Evolutionary conservation across 2,113 vertebrate genomes (phyloP), one percentile per base, ranked within the genome.

Genomic region (Vimba vimba): DNA sequence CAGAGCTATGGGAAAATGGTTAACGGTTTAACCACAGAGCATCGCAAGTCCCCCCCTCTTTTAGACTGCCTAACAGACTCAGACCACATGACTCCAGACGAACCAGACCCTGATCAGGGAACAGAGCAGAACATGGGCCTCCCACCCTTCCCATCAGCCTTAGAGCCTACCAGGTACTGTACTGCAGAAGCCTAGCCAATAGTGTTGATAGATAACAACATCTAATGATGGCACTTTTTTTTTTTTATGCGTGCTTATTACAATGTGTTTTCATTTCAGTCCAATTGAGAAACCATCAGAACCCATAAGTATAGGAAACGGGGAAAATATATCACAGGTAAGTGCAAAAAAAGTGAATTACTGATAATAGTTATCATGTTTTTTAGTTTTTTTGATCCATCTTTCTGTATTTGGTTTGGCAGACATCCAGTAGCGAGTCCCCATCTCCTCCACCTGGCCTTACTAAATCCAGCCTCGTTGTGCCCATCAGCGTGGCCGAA

Each of bases 361-460:
- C 47, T 69, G 8, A 25, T 17, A 33, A 71, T 30, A 15, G 30
- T 11, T 23, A 9, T 2, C n/a, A 52, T 4, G 10, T 77, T 23
- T 57, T 39, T 79, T 68, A 33, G 60, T 64, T 57, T 68, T 80
- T 79, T 9, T 83, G 0, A 11, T 77, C 6, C 77, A 3, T 55
- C 66, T 87, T 1, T 12, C 17, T 71, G 2, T 23, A n/a, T 57
- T 9, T 85, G 83, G 21, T 79, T 64, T 11, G 30, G 62, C 92
- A 99, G 98, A 95, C 97, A 90, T 93, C 96, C 89, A 96, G 95
- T 92, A 97, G 96, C 92, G 97, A 98, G 92, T 98, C 97, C 81
- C 98, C 98, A 75, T 99, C 98, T 89, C 97, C 97, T 90, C 98
- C 98, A 2, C 98, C 97, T 81, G 97, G 98, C 93, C 95, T 99